Evolutionary conservation across 2,888 invertebrate genomes (phyloP).

Genomic region (Spilosoma lubricipeda): DNA sequence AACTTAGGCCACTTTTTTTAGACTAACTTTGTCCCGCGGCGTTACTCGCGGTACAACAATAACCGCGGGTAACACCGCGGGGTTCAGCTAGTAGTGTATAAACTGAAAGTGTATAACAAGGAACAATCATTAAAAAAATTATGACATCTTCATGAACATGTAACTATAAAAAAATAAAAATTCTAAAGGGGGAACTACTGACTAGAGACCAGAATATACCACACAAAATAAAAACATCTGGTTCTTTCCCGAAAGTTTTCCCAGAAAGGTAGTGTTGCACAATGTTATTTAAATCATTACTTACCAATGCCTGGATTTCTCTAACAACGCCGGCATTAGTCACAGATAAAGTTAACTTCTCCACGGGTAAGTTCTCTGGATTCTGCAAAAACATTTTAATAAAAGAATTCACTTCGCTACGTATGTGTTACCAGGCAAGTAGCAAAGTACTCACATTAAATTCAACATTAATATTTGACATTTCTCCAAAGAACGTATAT

Average conservation of each 20-base stretch:
- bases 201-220: conserved; percentile 6
- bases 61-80: no score
- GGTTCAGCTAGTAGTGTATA: no score
- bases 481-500: conserved; percentile 31
- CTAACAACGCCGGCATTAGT: conserved; percentile 83
- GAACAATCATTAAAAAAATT: not conserved
- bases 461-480: conserved; percentile 53
- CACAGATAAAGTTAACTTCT: conserved; percentile 75
- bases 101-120: not conserved
- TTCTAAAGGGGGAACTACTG: not conserved
- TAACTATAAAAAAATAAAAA: not conserved
- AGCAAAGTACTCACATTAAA: conserved; percentile 59
- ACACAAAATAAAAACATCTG: conserved; percentile 5
- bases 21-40: no score
- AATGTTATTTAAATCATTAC: conserved; percentile 46
- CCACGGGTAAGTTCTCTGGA: conserved; percentile 86
- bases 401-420: conserved; percentile 25
- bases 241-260: conserved; percentile 26
- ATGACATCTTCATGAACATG: not conserved
- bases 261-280: conserved; percentile 22
- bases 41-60: no score
- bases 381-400: conserved; percentile 77
- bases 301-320: conserved; percentile 88
- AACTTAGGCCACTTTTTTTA: no score
- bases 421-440: conserved; percentile 4